Evolutionary conservation across 1,140 invertebrate species (phyloP), one percentile per base, ranked within the genome.

Genomic region (Conopomorpha cramerella): DNA sequence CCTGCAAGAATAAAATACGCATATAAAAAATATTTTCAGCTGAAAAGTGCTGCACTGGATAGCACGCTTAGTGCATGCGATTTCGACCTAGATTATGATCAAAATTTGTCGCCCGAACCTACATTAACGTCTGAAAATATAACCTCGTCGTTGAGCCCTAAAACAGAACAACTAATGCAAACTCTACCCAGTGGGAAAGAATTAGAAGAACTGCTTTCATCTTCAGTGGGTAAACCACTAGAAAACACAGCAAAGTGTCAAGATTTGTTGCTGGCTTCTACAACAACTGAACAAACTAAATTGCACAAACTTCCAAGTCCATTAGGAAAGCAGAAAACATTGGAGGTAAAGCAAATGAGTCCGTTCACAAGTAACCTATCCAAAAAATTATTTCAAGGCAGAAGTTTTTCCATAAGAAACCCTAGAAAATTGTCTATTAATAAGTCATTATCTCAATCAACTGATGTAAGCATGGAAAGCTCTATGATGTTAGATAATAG

Each of bases 11-110:
- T 92, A 27, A 82, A 84, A 50, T 80, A 88, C 53, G 86, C 90
- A 0, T 93, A 93, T 46, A 89, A 88, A 67, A 86, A 83, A 45
- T 92, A 93, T 63, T 91, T 88, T 76, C 81, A 87, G 46, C 53
- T 91, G 1, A 92, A 92, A 78, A 88, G 86, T 16, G 72, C 78
- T 29, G 83, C 83, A 28, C 74, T 91, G 18, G 86, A 90, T 54
- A 82, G 86, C 45, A 86, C 85, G 4, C 67, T 90, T 7, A 59
- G 74, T 25, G 53, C 74, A 33, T 74, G 78, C 45, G 56, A 64
- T 29, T 34, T 59, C 40, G 53, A 68, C 34, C 50, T 53, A 17
- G 56, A 71, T 30, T 45, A n/a, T n/a, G n/a, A n/a, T n/a, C n/a
- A n/a, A 60, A 8, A 54, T 62, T 16, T 53, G 61, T 42, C 78